Base-by-base conservation (phyloP, 53 echinoderm and acorn worm genomes). In the Echinarachnius parma region DNA sequence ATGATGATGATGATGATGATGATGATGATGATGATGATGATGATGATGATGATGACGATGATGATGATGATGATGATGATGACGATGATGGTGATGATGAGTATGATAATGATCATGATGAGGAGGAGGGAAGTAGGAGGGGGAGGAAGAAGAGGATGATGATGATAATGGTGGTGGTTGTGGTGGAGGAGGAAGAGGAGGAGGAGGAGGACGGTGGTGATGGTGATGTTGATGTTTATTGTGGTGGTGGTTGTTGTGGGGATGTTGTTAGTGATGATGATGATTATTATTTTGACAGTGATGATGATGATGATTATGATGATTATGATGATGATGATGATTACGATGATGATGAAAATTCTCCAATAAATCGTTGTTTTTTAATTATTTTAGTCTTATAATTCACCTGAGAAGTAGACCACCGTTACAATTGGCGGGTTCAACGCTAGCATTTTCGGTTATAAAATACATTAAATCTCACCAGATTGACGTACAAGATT, bases 1-100 rank as follows among this genome's bases (percentile, higher is more conserved):
- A 56, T 56, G 56, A 56, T 56, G 9, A 56, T 56, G 56, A 56
- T 56, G 56, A 56, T 56, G 56, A 56, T 27, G 56, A 56, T 28
- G 56, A 56, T 16, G 56, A 28, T 28, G 56, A 56, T 56, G n/a
- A 28, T 27, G 16, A 16, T 21, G 23, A 8, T 18, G 23, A 21
- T 49, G 49, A 49, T 49, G 15, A 11, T 49, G 0, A 49, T 49
- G n/a, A 49, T n/a, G 18, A 16, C 7, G 49, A 49, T 49, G 49
- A 49, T 49, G 49, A 49, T 49, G 49, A n/a, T n/a, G n/a, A n/a
- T n/a, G n/a, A n/a, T n/a, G n/a, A n/a, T n/a, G n/a, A n/a, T 44
- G 45, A 16, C 45, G 45, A 16, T 44, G 45, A 16, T 44, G 16
- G 45, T 16, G 45, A 16, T 13, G 16, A 16, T 44, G 45, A 44